These are phyloP conservation scores for Callipepla squamata DNA, from an alignment of 2,113 vertebrate species.

Conservation along the genomic window DNA sequence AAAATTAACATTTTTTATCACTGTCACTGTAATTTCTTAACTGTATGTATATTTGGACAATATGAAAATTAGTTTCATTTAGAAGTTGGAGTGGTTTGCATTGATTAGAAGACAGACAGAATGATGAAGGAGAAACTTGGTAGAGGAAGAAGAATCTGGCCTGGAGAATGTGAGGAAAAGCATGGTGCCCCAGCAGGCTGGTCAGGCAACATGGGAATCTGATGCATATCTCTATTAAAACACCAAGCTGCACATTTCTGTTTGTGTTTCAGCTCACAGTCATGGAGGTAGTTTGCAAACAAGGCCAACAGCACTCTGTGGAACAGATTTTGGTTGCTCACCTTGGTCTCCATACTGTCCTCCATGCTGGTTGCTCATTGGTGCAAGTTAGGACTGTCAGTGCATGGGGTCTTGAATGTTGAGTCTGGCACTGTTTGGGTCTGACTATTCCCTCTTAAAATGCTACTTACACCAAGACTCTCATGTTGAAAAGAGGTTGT, in stretches of 20 bases:
- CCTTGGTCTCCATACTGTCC: background rate
- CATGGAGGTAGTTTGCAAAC: background rate
- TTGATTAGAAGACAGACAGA: slow-evolving; percentile 54
- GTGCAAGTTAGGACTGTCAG: background rate
- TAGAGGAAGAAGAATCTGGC: background rate
- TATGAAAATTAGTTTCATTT: slow-evolving; percentile 72
- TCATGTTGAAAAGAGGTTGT: background rate
- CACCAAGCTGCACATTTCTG: background rate
- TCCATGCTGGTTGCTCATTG: background rate
- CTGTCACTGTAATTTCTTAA: slow-evolving; percentile 79
- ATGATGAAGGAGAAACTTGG: background rate
- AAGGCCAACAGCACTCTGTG: background rate
- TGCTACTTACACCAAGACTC: background rate
- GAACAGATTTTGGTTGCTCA: background rate
- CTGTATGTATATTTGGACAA: slow-evolving; percentile 69
- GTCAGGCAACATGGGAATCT: background rate
- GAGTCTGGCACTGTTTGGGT: background rate
- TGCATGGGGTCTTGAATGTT: no score
- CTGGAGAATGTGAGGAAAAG: background rate
- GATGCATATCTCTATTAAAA: background rate
- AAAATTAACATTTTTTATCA: slow-evolving; percentile 81
- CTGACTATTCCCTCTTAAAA: background rate
- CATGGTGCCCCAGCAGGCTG: rapidly evolving
- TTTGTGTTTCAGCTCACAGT: background rate
- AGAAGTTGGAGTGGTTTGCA: slow-evolving; percentile 59